Conservation (phyloP, 2,113 vertebrate genomes). For the Pipa parva region DNA sequence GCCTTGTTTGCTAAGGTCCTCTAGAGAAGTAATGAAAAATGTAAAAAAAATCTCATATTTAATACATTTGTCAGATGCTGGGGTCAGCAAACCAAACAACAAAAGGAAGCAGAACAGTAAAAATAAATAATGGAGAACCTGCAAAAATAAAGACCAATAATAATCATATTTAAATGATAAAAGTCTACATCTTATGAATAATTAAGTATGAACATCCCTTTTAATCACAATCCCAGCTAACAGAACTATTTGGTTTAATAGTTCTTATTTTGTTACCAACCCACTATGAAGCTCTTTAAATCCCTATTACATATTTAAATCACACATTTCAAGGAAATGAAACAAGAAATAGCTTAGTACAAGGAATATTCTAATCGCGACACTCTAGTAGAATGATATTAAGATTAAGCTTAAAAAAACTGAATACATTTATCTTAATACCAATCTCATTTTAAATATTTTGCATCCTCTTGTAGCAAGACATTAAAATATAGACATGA, state of each 20-base stretch:
- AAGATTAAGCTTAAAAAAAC: background rate
- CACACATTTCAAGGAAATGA: background rate
- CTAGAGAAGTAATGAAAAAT: too few species aligned
- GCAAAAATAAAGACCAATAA: too few species aligned
- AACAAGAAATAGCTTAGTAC: background rate
- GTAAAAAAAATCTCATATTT: too few species aligned
- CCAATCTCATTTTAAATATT: background rate
- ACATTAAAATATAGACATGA: background rate
- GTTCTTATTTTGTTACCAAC: background rate
- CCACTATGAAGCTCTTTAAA: background rate
- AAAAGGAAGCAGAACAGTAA: too few species aligned
- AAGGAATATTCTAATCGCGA: background rate
- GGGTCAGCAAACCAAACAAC: too few species aligned
- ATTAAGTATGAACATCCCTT: too few species aligned
- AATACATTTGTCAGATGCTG: too few species aligned
- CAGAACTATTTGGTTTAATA: background rate
- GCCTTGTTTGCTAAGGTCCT: too few species aligned
- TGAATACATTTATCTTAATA: background rate
- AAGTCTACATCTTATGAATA: too few species aligned
- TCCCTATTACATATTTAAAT: background rate
- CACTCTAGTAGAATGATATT: background rate
- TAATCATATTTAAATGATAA: too few species aligned
- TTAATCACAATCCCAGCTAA: too few species aligned
- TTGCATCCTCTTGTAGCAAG: background rate
- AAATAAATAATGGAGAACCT: too few species aligned